These are phyloP conservation scores for Halichondria panicea DNA, from an alignment of 37 sponge, comb jelly and placozoan genomes.

Conservation along the genomic window DNA sequence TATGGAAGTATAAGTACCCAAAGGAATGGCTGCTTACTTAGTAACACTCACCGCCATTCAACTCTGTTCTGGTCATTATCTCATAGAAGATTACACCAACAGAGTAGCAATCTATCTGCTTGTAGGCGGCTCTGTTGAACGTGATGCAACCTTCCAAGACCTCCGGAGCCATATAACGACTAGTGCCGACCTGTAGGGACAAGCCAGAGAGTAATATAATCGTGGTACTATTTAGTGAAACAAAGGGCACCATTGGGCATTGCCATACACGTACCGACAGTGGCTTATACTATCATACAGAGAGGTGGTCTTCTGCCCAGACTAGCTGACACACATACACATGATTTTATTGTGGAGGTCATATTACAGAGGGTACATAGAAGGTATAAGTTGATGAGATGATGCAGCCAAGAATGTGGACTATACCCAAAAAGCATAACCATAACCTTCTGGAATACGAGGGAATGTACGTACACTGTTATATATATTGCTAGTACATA, in stretches of 20 bases:
- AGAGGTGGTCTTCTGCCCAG: too few relatives aligned
- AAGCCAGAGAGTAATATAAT: slow-evolving; percentile 28
- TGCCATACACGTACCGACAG: not conserved
- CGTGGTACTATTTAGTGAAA: not conserved
- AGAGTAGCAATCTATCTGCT: slow-evolving; percentile 87
- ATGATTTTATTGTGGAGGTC: too few relatives aligned
- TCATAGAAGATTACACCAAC: slow-evolving; percentile 85
- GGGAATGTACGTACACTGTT: too few relatives aligned
- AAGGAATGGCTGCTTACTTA: not conserved
- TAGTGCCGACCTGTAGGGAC: slow-evolving; percentile 72
- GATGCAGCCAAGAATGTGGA: not conserved
- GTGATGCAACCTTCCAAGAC: slow-evolving; percentile 78
- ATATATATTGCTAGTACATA: too few relatives aligned
- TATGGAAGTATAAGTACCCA: not conserved
- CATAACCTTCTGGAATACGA: too few relatives aligned
- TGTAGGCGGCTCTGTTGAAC: slow-evolving; percentile 47
- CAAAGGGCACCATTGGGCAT: not conserved
- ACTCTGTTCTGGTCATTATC: slow-evolving; percentile 46
- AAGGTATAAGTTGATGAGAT: not conserved
- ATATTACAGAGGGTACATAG: too few relatives aligned
- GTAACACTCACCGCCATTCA: not conserved
- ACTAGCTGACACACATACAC: too few relatives aligned
- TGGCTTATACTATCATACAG: too few relatives aligned
- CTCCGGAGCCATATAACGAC: slow-evolving; percentile 91
- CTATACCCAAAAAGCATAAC: too few relatives aligned